phyloP scores from a whole-genome alignment of 2,797 vertebrate genomes.

The Notolepis coatsorum region DNA sequence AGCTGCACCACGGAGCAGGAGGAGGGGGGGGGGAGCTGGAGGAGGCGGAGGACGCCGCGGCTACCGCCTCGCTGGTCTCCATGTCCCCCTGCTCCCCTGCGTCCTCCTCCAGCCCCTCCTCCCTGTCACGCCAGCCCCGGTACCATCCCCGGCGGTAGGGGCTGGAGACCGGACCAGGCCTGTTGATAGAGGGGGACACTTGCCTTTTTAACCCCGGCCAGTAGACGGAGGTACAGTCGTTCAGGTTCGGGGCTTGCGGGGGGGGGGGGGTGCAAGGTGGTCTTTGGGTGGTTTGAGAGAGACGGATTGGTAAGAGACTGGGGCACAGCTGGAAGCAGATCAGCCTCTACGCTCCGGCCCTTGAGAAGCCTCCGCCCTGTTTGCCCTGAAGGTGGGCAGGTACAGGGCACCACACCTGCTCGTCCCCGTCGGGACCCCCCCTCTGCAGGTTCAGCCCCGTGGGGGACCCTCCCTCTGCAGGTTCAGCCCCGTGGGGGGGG shows the following conservation, averaged over 20 bases:
- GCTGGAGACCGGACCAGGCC: slow-evolving; percentile 72
- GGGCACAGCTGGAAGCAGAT: slow-evolving; percentile 3
- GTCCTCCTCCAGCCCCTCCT: slow-evolving; percentile 67
- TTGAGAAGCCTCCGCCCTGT: not conserved
- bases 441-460: no score
- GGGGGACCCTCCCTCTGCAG: no score
- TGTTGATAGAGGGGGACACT: slow-evolving; percentile 59
- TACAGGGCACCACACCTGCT: no score
- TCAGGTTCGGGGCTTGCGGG: no score
- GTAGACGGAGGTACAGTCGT: no score
- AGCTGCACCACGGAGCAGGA: slow-evolving; percentile 90
- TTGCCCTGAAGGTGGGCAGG: slow-evolving; percentile 29
- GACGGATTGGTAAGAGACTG: slow-evolving; percentile 10
- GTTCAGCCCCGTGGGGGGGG: no score
- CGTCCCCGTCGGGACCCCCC: no score
- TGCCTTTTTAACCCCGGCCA: no score
- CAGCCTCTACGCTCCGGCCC: slow-evolving; percentile 14
- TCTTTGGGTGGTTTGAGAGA: slow-evolving; percentile 4
- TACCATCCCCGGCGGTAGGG: slow-evolving; percentile 21
- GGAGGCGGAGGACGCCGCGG: slow-evolving; percentile 93
- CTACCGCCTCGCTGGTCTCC: slow-evolving; percentile 79
- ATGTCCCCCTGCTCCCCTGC: slow-evolving; percentile 51
- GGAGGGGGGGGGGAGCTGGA: slow-evolving; percentile 86
- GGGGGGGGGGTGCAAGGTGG: no score
- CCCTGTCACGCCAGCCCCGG: slow-evolving; percentile 78